These are phyloP conservation scores for Proterorhinus semilunaris DNA, from an alignment of 2,113 vertebrate genomes.

Conservation along the genomic window DNA sequence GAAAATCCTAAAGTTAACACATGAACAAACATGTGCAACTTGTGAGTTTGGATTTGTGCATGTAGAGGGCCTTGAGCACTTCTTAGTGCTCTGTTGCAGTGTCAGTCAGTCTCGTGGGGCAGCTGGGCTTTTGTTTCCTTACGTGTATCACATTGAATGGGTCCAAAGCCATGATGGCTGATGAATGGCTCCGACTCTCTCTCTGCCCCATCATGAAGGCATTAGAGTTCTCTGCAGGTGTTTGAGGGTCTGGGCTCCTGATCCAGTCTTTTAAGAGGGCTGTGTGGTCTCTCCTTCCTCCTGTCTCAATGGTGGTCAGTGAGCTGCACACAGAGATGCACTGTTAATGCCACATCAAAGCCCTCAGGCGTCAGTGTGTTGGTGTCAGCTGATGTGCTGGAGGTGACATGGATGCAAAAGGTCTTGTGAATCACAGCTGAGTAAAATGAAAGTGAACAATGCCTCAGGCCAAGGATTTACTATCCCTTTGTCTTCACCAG, in stretches of 20 bases:
- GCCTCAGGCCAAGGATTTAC: background rate
- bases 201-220: slow-evolving; percentile 56
- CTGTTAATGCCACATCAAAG: slow-evolving; percentile 49
- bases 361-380: slow-evolving; percentile 32
- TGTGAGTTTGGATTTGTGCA: slow-evolving; percentile 36
- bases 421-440: slow-evolving; percentile 41
- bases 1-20: background rate
- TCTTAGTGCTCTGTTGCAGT: slow-evolving; percentile 57
- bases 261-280: slow-evolving; percentile 46
- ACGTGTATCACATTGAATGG: slow-evolving; percentile 63
- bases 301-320: slow-evolving; percentile 36
- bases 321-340: slow-evolving; percentile 44
- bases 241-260: slow-evolving; percentile 49
- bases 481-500: too few species aligned
- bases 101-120: slow-evolving; percentile 57
- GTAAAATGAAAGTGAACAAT: slow-evolving; percentile 14
- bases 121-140: slow-evolving; percentile 68
- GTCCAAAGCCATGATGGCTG: slow-evolving; percentile 51
- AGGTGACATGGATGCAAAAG: slow-evolving; percentile 46
- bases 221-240: slow-evolving; percentile 68
- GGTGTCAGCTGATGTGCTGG: slow-evolving; percentile 42
- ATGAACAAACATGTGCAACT: slow-evolving; percentile 19
- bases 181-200: slow-evolving; percentile 64
- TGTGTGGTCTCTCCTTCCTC: slow-evolving; percentile 25
- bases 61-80: slow-evolving; percentile 45